Evolutionary conservation across 2,113 vertebrate genomes (phyloP).

Genomic region (Fukomys damarensis): DNA sequence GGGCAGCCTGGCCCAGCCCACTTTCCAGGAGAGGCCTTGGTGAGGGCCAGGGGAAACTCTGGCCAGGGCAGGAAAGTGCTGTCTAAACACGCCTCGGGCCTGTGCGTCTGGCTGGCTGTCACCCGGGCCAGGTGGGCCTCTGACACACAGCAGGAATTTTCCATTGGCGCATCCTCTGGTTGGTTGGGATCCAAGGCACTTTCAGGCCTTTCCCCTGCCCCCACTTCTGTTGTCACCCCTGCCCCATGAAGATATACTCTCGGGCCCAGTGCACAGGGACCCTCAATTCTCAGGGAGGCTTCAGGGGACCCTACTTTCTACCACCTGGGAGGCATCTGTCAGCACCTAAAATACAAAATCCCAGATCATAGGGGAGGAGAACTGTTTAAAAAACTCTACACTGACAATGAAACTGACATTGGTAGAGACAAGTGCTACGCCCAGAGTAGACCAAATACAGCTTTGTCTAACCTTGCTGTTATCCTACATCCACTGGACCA

Average conservation of each 20-base stretch:
- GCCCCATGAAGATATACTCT: neutral
- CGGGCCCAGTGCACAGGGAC: neutral
- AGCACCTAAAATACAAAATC: slow-evolving; percentile 48
- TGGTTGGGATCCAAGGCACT: slow-evolving; percentile 77
- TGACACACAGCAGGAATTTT: slow-evolving; percentile 83
- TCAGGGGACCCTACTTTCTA: neutral
- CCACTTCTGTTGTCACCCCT: slow-evolving; percentile 34
- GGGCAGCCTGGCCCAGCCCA: neutral
- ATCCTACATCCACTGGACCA: neutral
- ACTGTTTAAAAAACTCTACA: neutral
- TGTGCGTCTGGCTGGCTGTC: slow-evolving; percentile 73
- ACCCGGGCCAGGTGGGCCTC: slow-evolving; percentile 80
- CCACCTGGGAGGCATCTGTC: neutral
- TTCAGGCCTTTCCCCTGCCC: neutral
- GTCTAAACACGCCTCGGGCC: slow-evolving; percentile 73
- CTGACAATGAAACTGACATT: neutral
- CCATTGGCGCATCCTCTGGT: slow-evolving; percentile 75
- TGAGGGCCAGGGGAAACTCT: neutral
- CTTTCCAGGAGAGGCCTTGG: neutral
- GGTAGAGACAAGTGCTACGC: neutral
- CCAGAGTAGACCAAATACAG: neutral
- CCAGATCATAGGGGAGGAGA: neutral
- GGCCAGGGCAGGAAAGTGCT: slow-evolving; percentile 70
- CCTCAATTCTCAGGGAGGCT: neutral
- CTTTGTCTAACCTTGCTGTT: neutral